phyloP scores from a whole-genome alignment of 2,888 invertebrate genomes.

The Adelognathus sp. region DNA sequence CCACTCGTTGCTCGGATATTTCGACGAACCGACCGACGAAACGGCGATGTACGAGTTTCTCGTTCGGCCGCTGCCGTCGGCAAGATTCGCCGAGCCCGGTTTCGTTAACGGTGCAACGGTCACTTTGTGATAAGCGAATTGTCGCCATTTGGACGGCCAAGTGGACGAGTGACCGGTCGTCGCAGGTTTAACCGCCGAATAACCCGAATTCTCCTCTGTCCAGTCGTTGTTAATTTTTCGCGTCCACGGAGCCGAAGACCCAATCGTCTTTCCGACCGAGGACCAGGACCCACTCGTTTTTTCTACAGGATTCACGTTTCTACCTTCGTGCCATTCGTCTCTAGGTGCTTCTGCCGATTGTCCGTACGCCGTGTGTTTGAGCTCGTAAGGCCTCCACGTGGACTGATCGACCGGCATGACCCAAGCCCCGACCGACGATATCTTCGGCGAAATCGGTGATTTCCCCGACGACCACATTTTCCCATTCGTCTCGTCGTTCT shows the following conservation, averaged over 20 bases:
- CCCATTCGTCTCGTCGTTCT: conserved; percentile 25
- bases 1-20: conserved; percentile 74
- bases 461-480: conserved; percentile 62
- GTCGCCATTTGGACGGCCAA: conserved; percentile 77
- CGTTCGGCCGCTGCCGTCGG: conserved; percentile 62
- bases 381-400: conserved; percentile 70
- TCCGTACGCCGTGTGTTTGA: conserved; percentile 57
- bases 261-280: conserved; percentile 48
- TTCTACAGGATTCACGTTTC: conserved; percentile 35
- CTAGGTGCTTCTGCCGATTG: conserved; percentile 39
- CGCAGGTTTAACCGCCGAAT: conserved; percentile 52
- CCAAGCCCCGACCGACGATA: conserved; percentile 69
- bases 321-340: conserved; percentile 54
- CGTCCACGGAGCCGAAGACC: conserved; percentile 50
- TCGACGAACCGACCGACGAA: conserved; percentile 73
- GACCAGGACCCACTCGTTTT: conserved; percentile 55
- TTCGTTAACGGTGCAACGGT: conserved; percentile 72
- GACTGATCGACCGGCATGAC: conserved; percentile 69
- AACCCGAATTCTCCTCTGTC: conserved; percentile 64
- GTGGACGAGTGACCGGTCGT: conserved; percentile 51
- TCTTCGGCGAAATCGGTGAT: conserved; percentile 64
- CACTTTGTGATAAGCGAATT: conserved; percentile 77
- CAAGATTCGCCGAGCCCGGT: conserved; percentile 63
- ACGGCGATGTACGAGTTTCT: conserved; percentile 78
- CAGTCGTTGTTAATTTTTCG: conserved; percentile 67